These are phyloP conservation scores for Isoperla grammatica DNA, from an alignment of 2,888 invertebrate genomes.

Conservation along the genomic window DNA sequence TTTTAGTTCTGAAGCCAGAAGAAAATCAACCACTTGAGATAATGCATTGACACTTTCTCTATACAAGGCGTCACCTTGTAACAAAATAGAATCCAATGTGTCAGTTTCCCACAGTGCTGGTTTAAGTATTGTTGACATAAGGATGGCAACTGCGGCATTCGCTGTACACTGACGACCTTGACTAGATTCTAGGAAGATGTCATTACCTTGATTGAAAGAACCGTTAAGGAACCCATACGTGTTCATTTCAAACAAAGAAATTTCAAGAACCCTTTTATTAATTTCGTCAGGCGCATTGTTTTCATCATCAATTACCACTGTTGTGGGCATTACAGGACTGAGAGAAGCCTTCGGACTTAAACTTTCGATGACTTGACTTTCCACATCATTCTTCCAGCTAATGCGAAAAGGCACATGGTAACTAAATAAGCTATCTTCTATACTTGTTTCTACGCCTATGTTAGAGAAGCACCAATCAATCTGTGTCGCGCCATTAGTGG, in stretches of 20 bases:
- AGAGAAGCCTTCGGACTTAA: not conserved
- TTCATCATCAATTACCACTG: not conserved
- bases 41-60: not conserved
- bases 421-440: not conserved
- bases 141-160: not conserved
- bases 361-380: too few species aligned
- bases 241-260: not conserved
- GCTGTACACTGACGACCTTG: conserved; percentile 10
- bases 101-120: not conserved
- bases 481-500: conserved; percentile 4
- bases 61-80: not conserved
- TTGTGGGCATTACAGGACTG: not conserved
- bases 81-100: not conserved
- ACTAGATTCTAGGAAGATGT: not conserved
- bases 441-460: not conserved
- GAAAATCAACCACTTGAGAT: not conserved
- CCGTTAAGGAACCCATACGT: not conserved
- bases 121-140: not conserved
- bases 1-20: not conserved
- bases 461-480: conserved; percentile 5
- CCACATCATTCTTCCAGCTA: not conserved
- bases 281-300: not conserved
- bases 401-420: not conserved
- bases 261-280: not conserved
- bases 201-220: conserved; percentile 3